Base-by-base conservation (phyloP, 53 echinoderm and acorn worm genomes). In the Echinometra lucunter region DNA sequence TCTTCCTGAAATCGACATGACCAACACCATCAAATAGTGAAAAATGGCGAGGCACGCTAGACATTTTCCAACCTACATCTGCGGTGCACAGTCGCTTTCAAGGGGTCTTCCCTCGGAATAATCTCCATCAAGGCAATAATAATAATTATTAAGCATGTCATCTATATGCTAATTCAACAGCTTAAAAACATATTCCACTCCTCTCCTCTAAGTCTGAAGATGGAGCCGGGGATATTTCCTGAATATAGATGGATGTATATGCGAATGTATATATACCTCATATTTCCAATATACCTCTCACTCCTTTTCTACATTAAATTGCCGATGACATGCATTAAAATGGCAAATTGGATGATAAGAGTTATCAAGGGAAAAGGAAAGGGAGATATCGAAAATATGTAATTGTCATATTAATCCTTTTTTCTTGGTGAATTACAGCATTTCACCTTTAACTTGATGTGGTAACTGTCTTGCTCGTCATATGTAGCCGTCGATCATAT, bases 161-260 rank as follows among this genome's bases (percentile, higher is more conserved):
- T 91, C 91, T 91, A 91, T 91, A 91, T 91, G 91, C 91, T 91
- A 91, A 91, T 91, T 58, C 66, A 91, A 34, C 89, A 89, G 89
- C 89, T 89, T 89, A 89, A 32, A 85, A 85, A 45, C 49, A 85
- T 89, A 89, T 57, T 38, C 60, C 89, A 58, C 19, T 37, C 3
- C 89, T 89, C 49, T 49, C 5, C 16, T n/a, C 27, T 25, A 45
- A 45, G 23, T 85, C 85, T 81, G 10, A 35, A 49, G 49, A 85
- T 18, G 2, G 85, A 49, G 23, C 21, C 12, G 18, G 45, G 49
- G 85, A 85, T n/a, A 85, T 85, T 19, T 16, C 27, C 49, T 28
- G 85, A 85, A 85, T 85, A 49, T 85, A 49, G 28, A 85, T 28
- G 49, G 44, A 42, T 81, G 8, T 81, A 80, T 10, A 81, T 74